phyloP scores from a whole-genome alignment of 92 coral and sea anemone species.

The Epizoanthus illoricatus region DNA sequence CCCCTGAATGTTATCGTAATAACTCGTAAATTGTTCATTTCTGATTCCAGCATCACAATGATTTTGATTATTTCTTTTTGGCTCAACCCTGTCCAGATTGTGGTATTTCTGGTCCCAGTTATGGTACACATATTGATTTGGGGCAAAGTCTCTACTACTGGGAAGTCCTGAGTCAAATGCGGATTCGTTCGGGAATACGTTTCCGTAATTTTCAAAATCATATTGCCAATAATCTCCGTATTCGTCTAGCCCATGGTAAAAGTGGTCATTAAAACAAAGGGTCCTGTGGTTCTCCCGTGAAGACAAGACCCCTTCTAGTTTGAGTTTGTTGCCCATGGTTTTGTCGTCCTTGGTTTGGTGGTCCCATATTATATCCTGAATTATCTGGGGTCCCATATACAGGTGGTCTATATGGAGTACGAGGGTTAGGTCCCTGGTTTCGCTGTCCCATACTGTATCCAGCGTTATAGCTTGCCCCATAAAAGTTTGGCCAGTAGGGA shows the following conservation, averaged over 20 bases:
- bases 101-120: not conserved
- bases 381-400: not conserved
- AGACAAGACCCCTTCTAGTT: constrained; percentile 29
- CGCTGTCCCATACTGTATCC: not conserved
- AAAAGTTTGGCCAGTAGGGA: not conserved
- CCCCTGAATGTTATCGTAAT: not conserved
- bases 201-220: constrained; percentile 24
- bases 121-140: not conserved
- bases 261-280: not conserved
- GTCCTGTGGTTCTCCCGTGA: constrained; percentile 29
- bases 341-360: not conserved
- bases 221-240: not conserved
- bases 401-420: not conserved
- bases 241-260: constrained; percentile 3
- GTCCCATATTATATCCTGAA: not conserved
- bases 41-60: not conserved
- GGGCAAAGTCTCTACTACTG: not conserved
- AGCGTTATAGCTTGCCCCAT: not conserved
- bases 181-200: constrained; percentile 26
- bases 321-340: not conserved
- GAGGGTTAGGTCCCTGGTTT: constrained; percentile 6
- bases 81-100: not conserved
- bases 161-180: constrained; percentile 2
- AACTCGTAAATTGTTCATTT: too few relatives aligned
- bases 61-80: constrained; percentile 13